Evolutionary conservation across 2,888 invertebrate species (phyloP), one percentile per base, ranked within the genome.

Genomic region (Noctua fimbriata): DNA sequence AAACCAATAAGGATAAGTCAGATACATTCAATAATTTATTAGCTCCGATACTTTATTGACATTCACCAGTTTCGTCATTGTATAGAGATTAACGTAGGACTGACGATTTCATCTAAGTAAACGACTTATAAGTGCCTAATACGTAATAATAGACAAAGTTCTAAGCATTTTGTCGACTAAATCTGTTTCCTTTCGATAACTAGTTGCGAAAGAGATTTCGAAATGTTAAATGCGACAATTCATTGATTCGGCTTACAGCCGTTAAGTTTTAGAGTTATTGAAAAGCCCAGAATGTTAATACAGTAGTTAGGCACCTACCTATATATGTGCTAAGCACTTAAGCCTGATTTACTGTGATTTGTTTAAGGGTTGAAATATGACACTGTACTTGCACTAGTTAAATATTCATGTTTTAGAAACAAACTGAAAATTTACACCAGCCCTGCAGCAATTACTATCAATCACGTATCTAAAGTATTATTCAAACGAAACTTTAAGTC

Each of bases 1-100:
- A 87, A 84, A 89, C 88, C 86, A 89, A 87, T 89, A 89, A 82
- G 85, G 88, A 89, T 89, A 89, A 89, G 76, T 82, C 78, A 80
- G 81, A 89, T 67, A 78, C 66, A 73, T 86, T 85, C 73, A 89
- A 88, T 88, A 83, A 89, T 82, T 89, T 88, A 79, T 85, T 80
- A 66, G 28, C 76, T 73, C 49, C 66, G 63, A 82, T 83, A 84
- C 66, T 73, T 88, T 89, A 88, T 85, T 78, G 80, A 80, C 78
- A 76, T 69, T 81, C 70, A 73, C 41, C 14, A 76, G 78, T 89
- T 89, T 86, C 82, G 73, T 84, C 84, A 88, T 44, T 81, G 52
- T 70, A 52, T 74, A 67, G 47, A 84, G 80, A 84, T 88, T 84
- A 78, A 71, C 73, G n/a, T 78, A 67, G 52, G 67, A 78, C 78